A percentile compares a stretch with the other conserved stretches of the same genome.
phyloP scores from a whole-genome alignment of 2,113 vertebrate species.

The Canis aureus region DNA sequence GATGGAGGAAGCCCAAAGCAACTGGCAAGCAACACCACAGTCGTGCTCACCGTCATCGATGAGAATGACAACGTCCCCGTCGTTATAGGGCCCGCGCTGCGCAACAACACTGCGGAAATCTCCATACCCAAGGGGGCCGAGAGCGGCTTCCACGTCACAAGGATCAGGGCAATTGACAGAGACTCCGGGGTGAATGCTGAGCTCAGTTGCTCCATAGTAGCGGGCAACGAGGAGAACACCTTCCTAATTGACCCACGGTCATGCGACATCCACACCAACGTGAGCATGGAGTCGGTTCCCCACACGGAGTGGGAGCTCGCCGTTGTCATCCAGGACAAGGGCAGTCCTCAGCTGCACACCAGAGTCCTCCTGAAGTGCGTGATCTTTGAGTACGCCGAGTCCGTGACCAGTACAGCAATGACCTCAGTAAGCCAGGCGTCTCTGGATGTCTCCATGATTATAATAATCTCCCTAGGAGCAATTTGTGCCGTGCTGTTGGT shows the following conservation, averaged over 20 bases:
- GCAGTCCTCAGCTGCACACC: slow-evolving; percentile 91
- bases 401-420: slow-evolving; percentile 90
- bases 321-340: slow-evolving; percentile 95
- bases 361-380: slow-evolving; percentile 92
- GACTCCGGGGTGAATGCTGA: slow-evolving; percentile 97
- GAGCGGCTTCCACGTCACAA: slow-evolving; percentile 91
- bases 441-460: slow-evolving; percentile 95
- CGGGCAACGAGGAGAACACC: slow-evolving; percentile 93
- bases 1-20: slow-evolving; percentile 92
- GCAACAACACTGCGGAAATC: slow-evolving; percentile 95
- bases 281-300: slow-evolving; percentile 90
- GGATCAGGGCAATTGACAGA: slow-evolving; percentile 93
- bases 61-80: slow-evolving; percentile 97
- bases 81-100: slow-evolving; percentile 92
- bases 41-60: slow-evolving; percentile 95
- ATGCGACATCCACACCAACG: slow-evolving; percentile 96
- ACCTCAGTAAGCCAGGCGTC: slow-evolving; percentile 88
- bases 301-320: slow-evolving; percentile 92
- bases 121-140: slow-evolving; percentile 93
- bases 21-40: slow-evolving; percentile 92
- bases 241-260: slow-evolving; percentile 94
- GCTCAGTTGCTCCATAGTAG: slow-evolving; percentile 92
- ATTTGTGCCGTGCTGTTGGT: slow-evolving; percentile 95
- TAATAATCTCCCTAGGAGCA: slow-evolving; percentile 96
- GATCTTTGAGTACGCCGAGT: slow-evolving; percentile 90